Base-by-base conservation (phyloP, 1,140 invertebrate species). In the Zelostemma sp. region DNA sequence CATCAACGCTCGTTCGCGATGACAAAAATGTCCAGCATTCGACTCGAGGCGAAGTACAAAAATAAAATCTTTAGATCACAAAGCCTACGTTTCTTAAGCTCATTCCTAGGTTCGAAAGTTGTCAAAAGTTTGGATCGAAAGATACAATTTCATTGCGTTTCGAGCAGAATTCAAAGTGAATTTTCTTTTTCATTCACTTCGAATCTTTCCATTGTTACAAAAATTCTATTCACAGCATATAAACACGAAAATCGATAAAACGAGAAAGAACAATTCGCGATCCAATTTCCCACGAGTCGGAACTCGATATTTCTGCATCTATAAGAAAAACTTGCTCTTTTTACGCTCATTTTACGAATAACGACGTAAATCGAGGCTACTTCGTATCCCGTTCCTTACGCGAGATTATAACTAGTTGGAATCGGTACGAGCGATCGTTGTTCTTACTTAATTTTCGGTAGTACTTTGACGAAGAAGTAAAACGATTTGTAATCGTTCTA, bases 351-450 rank as follows among this genome's bases (percentile, higher is more conserved):
- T 49, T 12, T 35, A 17, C 28, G 9, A 17, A 8, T 35, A 5
- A 50, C 17, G 33, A 25, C 21, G 8, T 25, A 3, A 35, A 35
- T 33, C 17, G 33, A 50, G 48, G 48, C 48, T 50, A 35, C 12
- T 28, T 50, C 48, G 48, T 50, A 1, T 33, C 16, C 6, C 12
- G 1, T 17, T 46, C 8, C 28, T 48, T 14, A 28, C 21, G 18
- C 14, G 25, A 48, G 46, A 28, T 28, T n/a, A 12, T 25, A 46
- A 48, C 19, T 48, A 28, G 5, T 15, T 14, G n/a, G 5, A 50
- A 50, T 50, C 28, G 28, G 15, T 18, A 50, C 28, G 28, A 50
- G 48, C 48, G 18, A 50, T 50, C 48, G 48, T 50, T 50, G 48
- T 50, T 50, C 16, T 31, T 14, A 15, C 19, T 19, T 46, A n/a